A percentile compares a stretch with the other conserved stretches of the same genome.
These are phyloP conservation scores for Poeciliopsis presidionis DNA, from an alignment of 2,797 vertebrate genomes.

Conservation along the genomic window DNA sequence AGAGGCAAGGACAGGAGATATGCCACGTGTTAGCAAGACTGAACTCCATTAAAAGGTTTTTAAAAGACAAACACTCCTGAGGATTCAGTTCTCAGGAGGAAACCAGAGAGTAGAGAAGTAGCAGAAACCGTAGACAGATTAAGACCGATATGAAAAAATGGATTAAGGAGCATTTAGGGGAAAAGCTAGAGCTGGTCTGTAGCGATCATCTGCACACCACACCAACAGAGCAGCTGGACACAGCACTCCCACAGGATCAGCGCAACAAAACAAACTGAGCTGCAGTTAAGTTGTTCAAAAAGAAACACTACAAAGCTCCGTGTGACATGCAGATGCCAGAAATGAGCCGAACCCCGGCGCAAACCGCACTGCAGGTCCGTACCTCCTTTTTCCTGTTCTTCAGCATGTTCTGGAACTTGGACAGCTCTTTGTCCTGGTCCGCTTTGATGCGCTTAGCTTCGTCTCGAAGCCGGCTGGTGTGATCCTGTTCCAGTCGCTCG, in stretches of 20 bases:
- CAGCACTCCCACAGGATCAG: constrained; percentile 41
- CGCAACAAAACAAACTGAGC: constrained; percentile 30
- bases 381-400: constrained; percentile 99
- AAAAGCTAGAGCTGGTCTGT: constrained; percentile 34
- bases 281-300: constrained; percentile 20
- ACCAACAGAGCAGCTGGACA: constrained; percentile 20
- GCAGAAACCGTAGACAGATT: constrained; percentile 38
- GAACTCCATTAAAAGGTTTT: neutral
- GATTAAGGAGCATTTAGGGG: constrained; percentile 45
- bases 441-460: constrained; percentile 97
- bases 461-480: constrained; percentile 93
- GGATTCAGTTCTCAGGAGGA: constrained; percentile 30
- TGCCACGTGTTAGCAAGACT: constrained; percentile 5
- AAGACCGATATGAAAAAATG: constrained; percentile 63
- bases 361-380: constrained; percentile 39
- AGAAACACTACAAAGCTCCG: constrained; percentile 32
- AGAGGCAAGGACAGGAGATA: constrained; percentile 29
- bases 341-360: constrained; percentile 16
- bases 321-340: constrained; percentile 41
- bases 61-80: neutral
- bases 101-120: constrained; percentile 32
- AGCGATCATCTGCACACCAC: constrained; percentile 32
- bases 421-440: constrained; percentile 96
- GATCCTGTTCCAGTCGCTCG: constrained; percentile 96
- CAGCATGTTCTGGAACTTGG: constrained; percentile 96